Evolutionary conservation across 2,113 vertebrate genomes (phyloP), one percentile per base, ranked within the genome.

Genomic region (Phalacrocorax brasilianus): DNA sequence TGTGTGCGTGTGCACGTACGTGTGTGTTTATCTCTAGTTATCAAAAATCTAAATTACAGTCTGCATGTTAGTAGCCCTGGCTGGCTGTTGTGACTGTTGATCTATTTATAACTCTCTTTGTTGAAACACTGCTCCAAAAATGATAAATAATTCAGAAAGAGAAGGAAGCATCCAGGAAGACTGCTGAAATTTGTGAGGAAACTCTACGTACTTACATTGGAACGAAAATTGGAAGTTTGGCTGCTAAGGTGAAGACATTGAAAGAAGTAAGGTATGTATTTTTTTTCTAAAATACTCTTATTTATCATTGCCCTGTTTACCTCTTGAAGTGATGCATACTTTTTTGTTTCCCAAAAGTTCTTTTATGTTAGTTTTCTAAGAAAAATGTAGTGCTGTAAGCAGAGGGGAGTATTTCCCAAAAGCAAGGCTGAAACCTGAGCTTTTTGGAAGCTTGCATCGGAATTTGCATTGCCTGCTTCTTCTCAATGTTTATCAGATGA

Each of bases 231-330:
- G 95, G 88, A 92, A 97, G 63, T 68, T 96, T 98, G 95, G 91
- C 97, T 66, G 87, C 93, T 76, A 97, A 98, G 40, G 84, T 98
- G 78, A 96, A 98, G 81, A 79, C 84, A 16, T 20, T 97, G 22
- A 98, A 97, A 97, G 95, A 93, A 95, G 61, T 96, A 30, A 98
- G 98, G 97, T 98, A 92, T 42, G 88, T 66, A 3, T 50, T 53
- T 40, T 50, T 73, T 71, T 27, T 16, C 18, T 68, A 17, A 85
- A 85, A 21, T 22, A 53, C 6, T 35, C 35, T 74, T 74, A 24
- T 49, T 56, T 89, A 30, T 50, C 16, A 28, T 47, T 80, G 28
- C 30, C 6, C 19, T 89, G 53, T 66, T 77, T 95, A 32, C 81
- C 44, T 86, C 24, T 93, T 90, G 68, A 93, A 76, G 83, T 63